Percentiles rank a stretch among this genome's conserved stretches.
These are phyloP conservation scores for Gastracanthus pulcherrimus DNA, from an alignment of 2,888 invertebrate species.

Conservation along the genomic window DNA sequence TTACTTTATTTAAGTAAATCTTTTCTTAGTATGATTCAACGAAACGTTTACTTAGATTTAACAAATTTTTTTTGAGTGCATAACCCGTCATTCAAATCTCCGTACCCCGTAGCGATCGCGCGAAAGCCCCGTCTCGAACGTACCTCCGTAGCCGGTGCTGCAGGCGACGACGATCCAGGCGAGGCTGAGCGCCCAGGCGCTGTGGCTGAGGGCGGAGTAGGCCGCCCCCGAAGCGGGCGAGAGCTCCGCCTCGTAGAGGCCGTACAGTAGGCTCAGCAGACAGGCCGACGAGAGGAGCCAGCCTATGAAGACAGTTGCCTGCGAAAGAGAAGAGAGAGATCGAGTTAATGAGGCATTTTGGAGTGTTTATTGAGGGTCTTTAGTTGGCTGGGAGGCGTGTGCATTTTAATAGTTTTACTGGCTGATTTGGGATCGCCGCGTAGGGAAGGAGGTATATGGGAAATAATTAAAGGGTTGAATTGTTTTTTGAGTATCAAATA, in stretches of 20 bases:
- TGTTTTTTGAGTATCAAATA: too few species aligned
- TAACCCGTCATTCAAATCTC: too few species aligned
- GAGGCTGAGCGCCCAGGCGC: conserved; percentile 89
- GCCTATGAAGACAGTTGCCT: conserved; percentile 84
- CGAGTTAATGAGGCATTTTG: not conserved
- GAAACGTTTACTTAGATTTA: too few species aligned
- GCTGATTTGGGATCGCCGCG: too few species aligned
- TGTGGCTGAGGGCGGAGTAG: conserved; percentile 90
- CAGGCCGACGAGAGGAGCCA: conserved; percentile 85
- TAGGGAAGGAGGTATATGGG: too few species aligned
- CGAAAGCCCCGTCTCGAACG: not conserved
- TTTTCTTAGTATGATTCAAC: too few species aligned
- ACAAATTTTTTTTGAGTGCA: too few species aligned
- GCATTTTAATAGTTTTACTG: too few species aligned
- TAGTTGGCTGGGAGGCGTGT: too few species aligned
- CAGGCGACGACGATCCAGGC: conserved; percentile 93
- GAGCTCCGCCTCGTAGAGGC: conserved; percentile 86
- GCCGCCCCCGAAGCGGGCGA: conserved; percentile 85
- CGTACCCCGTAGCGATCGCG: not conserved
- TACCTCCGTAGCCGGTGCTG: conserved; percentile 90
- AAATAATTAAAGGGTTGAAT: too few species aligned
- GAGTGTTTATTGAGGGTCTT: not conserved
- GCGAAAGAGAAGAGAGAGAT: conserved; percentile 68
- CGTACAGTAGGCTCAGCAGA: conserved; percentile 87
- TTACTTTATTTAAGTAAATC: too few species aligned